Percentiles rank a stretch among this genome's conserved stretches.
Evolutionary conservation across 1,140 invertebrate species (phyloP).

Genomic region (Drosophila rufa): DNA sequence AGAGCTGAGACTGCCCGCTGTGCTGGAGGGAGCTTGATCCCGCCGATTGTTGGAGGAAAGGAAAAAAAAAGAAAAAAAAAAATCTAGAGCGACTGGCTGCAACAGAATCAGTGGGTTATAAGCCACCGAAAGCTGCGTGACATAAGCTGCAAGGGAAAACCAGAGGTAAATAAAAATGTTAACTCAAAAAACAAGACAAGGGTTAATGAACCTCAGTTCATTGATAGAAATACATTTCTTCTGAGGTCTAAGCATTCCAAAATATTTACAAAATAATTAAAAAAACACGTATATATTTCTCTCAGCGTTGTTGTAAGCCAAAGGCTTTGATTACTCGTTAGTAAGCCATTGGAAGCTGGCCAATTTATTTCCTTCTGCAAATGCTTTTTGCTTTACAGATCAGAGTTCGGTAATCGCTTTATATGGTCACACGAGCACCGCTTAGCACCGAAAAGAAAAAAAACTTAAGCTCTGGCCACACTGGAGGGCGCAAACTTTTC

Average conservation of each 20-base stretch:
- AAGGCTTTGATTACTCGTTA: slow-evolving; percentile 29
- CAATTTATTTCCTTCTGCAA: slow-evolving; percentile 36
- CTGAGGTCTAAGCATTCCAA: too few species aligned
- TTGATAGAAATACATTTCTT: not conserved
- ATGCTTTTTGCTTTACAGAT: slow-evolving; percentile 21
- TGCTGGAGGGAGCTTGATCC: slow-evolving; percentile 36
- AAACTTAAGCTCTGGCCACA: slow-evolving; percentile 46
- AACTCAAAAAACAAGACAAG: too few species aligned
- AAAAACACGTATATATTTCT: not conserved
- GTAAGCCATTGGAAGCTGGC: slow-evolving; percentile 19
- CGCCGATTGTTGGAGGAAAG: slow-evolving; percentile 20
- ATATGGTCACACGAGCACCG: slow-evolving; percentile 41
- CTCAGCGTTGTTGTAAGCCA: not conserved
- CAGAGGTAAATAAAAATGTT: not conserved
- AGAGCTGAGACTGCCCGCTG: slow-evolving; percentile 32
- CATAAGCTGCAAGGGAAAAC: slow-evolving; percentile 10
- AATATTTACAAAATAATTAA: not conserved
- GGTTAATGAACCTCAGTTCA: not conserved
- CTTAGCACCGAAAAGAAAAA: slow-evolving; percentile 15
- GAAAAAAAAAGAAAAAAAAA: not conserved
- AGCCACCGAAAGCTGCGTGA: slow-evolving; percentile 48
- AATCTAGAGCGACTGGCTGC: slow-evolving; percentile 11
- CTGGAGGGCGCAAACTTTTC: slow-evolving; percentile 27
- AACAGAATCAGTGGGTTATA: slow-evolving; percentile 41
- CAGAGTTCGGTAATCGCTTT: slow-evolving; percentile 52